A percentile compares a stretch with the other conserved stretches of the same genome.
phyloP scores from a whole-genome alignment of 2,113 vertebrate species.

The Clarias gariepinus region DNA sequence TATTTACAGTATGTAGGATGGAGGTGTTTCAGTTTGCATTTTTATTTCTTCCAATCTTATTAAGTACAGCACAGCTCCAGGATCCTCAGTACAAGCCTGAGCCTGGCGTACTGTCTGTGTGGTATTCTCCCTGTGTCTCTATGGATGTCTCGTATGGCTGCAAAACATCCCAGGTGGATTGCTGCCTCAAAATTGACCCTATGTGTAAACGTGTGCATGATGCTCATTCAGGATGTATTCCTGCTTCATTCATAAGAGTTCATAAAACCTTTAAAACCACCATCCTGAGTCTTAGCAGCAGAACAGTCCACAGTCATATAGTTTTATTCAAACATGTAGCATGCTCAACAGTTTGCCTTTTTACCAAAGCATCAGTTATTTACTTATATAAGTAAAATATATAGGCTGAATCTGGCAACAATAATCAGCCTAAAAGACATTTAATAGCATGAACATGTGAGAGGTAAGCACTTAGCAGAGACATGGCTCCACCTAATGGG shows the following conservation, averaged over 20 bases:
- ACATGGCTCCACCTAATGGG: conserved; percentile 42
- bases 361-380: neutral
- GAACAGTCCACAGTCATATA: neutral
- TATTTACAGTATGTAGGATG: neutral
- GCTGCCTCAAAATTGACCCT: neutral
- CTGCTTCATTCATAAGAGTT: neutral
- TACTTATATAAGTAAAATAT: neutral
- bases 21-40: neutral
- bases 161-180: neutral
- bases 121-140: neutral
- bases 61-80: neutral
- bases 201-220: neutral
- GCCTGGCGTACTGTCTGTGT: neutral
- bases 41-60: neutral
- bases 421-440: neutral
- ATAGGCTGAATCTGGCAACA: neutral
- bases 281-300: neutral
- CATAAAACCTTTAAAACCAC: neutral
- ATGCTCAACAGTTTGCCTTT: neutral
- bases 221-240: neutral
- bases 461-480: conserved; percentile 28
- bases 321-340: neutral
- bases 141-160: neutral
- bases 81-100: neutral
- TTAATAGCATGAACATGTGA: neutral